phyloP scores from a whole-genome alignment of 2,888 invertebrate genomes.

The Epinotia bilunana region DNA sequence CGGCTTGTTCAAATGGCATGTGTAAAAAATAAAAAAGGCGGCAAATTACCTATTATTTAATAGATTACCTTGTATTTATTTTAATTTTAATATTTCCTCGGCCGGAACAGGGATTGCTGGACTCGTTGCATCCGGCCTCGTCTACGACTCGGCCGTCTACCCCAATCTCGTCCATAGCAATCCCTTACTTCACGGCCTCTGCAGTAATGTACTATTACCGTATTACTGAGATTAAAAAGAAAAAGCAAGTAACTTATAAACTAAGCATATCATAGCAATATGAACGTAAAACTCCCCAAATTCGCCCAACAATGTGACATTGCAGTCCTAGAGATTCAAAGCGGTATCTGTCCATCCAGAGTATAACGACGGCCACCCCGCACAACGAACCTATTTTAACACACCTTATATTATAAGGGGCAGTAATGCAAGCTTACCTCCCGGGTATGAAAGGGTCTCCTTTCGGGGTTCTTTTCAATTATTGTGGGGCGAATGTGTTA shows the following conservation, averaged over 20 bases:
- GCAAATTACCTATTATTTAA: too few species aligned
- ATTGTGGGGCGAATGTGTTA: slow-evolving; percentile 69
- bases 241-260: not conserved
- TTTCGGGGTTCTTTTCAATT: slow-evolving; percentile 68
- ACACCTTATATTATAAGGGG: slow-evolving; percentile 16
- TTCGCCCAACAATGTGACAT: slow-evolving; percentile 21
- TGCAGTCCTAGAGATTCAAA: slow-evolving; percentile 23
- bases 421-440: slow-evolving; percentile 27
- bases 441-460: slow-evolving; percentile 67
- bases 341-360: slow-evolving; percentile 59
- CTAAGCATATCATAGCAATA: not conserved
- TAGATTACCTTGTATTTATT: too few species aligned
- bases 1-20: too few species aligned
- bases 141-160: too few species aligned
- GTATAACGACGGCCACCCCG: slow-evolving; percentile 68
- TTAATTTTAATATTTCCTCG: too few species aligned
- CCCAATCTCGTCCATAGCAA: too few species aligned
- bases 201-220: too few species aligned
- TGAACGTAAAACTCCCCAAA: not conserved
- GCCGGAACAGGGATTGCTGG: too few species aligned
- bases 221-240: too few species aligned
- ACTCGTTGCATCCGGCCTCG: too few species aligned
- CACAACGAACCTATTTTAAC: slow-evolving; percentile 27
- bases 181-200: too few species aligned
- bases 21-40: too few species aligned